Evolutionary conservation across 2,113 vertebrate species (phyloP), one percentile per base, ranked within the genome.

Genomic region (Zosterops japonicus): DNA sequence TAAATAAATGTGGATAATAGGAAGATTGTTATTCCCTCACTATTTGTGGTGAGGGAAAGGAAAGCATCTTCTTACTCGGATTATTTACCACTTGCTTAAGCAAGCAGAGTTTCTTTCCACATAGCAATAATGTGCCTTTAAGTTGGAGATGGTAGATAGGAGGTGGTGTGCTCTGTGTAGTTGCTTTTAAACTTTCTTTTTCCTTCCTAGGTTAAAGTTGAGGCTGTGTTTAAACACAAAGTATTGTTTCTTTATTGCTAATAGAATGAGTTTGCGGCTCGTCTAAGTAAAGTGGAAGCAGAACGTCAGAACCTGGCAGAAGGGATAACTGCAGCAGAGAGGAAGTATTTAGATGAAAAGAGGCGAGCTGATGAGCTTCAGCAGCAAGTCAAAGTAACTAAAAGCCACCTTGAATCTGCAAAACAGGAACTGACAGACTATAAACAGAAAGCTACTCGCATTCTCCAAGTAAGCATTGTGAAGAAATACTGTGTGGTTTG

Each of bases 371-470:
- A 99, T 6, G 99, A 99, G 31, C 85, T 98, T 17, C 99, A 99
- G 71, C 99, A 99, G 95, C 99, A 99, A 89, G 90, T 98, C 83
- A 99, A 98, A 97, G 94, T 95, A 23, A 94, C 97, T 59, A 99
- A 98, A 95, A 95, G 95, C 24, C 97, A 95, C 57, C 89, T 98
- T 7, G 99, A 99, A 77, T 97, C 98, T 35, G 97, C 98, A 55
- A 99, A 98, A 94, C 99, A 99, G 92, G 99, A 99, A 61, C 78
- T 99, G 52, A 91, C 97, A 23, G 99, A 99, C 94, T 99, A 99
- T 94, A 99, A 99, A 91, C 98, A 99, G 72, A 99, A 99, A 95
- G 99, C 99, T 25, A 98, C 99, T 9, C 98, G 99, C 39, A 99
- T 99, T 80, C 98, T 99, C 33, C 99, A 99, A 81, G 99, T 99